Evolutionary conservation across 2,797 vertebrate species (phyloP), one percentile per base, ranked within the genome.

Genomic region (Adelosebastes latens): DNA sequence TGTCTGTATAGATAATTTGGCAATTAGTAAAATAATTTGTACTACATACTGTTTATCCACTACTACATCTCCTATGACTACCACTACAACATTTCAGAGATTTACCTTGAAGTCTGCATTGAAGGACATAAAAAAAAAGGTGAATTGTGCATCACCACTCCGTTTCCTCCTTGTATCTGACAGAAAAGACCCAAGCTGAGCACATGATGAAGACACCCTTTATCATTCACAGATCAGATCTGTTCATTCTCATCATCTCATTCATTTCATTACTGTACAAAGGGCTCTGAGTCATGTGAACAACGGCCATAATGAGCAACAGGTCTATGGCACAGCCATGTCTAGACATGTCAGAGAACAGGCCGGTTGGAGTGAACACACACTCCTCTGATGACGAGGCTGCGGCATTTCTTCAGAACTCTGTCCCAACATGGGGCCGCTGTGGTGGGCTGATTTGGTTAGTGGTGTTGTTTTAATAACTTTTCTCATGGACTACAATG

Each of bases 331-430:
- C 22, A 42, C 32, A 10, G 68, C 60, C 25, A 1, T 66, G 83
- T 75, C 72, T 12, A 16, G 66, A 84, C 88, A 69, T 46, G 85
- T 79, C 68, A 32, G 56, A 20, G 46, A 73, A n/a, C 72, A 68
- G 49, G 77, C 34, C 46, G 53, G 31, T 49, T 34, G 20, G 55
- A 67, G 27, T 20, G 13, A 79, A 29, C 20, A 3, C 20, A 2
- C 55, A 34, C 46, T 76, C 7, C n/a, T 22, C 42, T 24, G 56
- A 67, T 52, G 55, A 53, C 10, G 3, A 27, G 3, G n/a, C 63
- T 11, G 34, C 1, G 0, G 39, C 25, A 29, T 63, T 60, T 46
- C 24, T 75, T 71, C 61, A 62, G 27, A 12, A 13, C 42, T 63
- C 16, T 25, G 10, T 55, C 46, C 22, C 31, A 61, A 14, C 63